Evolutionary conservation across 2,888 invertebrate genomes (phyloP).

Genomic region (Xestia ashworthii): DNA sequence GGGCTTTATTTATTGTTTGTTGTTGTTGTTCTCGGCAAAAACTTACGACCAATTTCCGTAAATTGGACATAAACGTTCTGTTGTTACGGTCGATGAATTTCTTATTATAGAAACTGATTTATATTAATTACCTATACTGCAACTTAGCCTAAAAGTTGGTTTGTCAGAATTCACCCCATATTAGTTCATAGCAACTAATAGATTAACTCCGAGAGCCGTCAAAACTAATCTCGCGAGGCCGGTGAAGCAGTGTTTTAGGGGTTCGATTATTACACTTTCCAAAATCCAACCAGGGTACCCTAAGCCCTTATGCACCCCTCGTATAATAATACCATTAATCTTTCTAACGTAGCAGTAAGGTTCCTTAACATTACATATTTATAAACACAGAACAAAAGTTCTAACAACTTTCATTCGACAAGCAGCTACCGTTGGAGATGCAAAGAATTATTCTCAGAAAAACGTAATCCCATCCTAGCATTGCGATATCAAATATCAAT

Average conservation of each 20-base stretch:
- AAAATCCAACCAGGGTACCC: slow-evolving; percentile 25
- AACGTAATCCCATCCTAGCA: slow-evolving; percentile 40
- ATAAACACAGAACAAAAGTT: slow-evolving; percentile 7
- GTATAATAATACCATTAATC: slow-evolving; percentile 49
- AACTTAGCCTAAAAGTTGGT: background rate
- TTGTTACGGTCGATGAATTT: slow-evolving; percentile 7
- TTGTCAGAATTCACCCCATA: background rate
- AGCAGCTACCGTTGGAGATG: slow-evolving; percentile 11
- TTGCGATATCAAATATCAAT: slow-evolving; percentile 59
- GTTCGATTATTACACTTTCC: slow-evolving; percentile 46
- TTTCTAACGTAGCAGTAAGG: slow-evolving; percentile 15
- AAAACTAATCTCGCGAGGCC: slow-evolving; percentile 8
- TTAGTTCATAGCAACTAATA: slow-evolving; percentile 9
- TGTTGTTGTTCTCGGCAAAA: slow-evolving; percentile 31
- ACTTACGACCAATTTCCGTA: slow-evolving; percentile 31
- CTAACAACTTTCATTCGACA: background rate
- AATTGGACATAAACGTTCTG: slow-evolving; percentile 13
- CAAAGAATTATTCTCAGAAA: slow-evolving; percentile 15
- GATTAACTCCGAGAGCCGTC: slow-evolving; percentile 1
- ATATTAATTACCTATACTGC: background rate
- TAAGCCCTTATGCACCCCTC: slow-evolving; percentile 35
- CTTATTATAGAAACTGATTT: slow-evolving; percentile 11
- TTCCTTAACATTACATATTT: background rate
- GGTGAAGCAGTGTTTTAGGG: slow-evolving; percentile 30
- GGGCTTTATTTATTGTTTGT: slow-evolving; percentile 49